phyloP scores from a whole-genome alignment of 2,797 vertebrate genomes.

The Psittacula echo region DNA sequence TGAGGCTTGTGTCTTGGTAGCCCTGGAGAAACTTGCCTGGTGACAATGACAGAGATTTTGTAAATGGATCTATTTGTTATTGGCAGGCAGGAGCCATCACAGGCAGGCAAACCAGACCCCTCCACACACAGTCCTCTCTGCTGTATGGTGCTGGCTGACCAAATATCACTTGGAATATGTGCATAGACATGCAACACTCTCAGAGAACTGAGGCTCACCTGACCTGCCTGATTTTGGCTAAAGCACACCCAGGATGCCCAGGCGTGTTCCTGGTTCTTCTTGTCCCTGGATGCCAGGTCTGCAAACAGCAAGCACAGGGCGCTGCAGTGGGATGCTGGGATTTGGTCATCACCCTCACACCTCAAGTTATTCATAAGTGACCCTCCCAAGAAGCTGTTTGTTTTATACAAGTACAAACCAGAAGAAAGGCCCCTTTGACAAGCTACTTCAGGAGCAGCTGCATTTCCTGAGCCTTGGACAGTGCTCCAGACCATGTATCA shows the following conservation, averaged over 20 bases:
- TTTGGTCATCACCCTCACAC: neutral
- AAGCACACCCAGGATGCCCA: fast-evolving
- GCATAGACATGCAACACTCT: fast-evolving
- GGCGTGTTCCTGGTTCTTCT: fast-evolving
- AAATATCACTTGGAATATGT: neutral
- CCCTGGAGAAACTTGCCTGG: constrained; percentile 21
- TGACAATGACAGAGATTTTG: constrained; percentile 42
- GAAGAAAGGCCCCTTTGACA: neutral
- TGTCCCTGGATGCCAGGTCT: neutral
- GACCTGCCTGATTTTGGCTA: neutral
- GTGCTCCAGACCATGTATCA: neutral
- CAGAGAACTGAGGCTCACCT: neutral
- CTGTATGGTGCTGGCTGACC: neutral
- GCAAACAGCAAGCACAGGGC: neutral
- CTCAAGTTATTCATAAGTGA: fast-evolving
- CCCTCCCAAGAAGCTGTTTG: neutral
- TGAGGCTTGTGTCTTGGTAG: neutral
- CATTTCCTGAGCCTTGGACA: neutral
- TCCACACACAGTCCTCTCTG: neutral
- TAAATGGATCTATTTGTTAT: constrained; percentile 43
- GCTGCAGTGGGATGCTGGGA: neutral
- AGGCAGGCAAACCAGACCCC: neutral
- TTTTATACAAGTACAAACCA: neutral
- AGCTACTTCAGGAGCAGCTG: neutral
- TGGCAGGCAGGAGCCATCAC: neutral